A percentile compares a stretch with the other conserved stretches of the same genome.
Evolutionary conservation across 2,888 invertebrate species (phyloP).

Genomic region (Chrysodeixis includens): DNA sequence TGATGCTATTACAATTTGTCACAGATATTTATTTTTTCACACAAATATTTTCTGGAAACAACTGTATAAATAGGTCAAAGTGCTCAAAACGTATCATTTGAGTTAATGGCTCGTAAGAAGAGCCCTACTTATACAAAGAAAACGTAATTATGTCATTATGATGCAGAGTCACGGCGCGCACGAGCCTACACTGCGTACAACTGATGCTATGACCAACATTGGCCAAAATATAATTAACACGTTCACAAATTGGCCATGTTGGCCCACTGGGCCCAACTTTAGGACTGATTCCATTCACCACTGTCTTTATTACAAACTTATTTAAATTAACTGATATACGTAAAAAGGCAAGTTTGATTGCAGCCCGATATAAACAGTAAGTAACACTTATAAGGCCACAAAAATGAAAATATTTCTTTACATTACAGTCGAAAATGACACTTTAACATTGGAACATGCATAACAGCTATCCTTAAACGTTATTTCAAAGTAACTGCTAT

Average conservation of each 20-base stretch:
- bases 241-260: constrained; percentile 15
- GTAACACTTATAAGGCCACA: constrained; percentile 69
- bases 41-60: neutral
- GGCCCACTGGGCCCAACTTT: constrained; percentile 21
- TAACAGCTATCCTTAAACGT: constrained; percentile 44
- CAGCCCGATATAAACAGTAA: constrained; percentile 50
- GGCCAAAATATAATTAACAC: constrained; percentile 9
- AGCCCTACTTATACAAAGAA: constrained; percentile 2
- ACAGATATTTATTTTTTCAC: neutral
- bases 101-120: constrained; percentile 10
- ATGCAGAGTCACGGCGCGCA: constrained; percentile 53
- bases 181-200: constrained; percentile 23
- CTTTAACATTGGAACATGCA: constrained; percentile 40
- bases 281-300: constrained; percentile 33
- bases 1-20: neutral
- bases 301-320: constrained; percentile 59
- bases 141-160: constrained; percentile 33
- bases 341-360: constrained; percentile 52
- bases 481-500: constrained; percentile 33
- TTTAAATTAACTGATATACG: constrained; percentile 48
- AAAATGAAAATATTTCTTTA: constrained; percentile 55
- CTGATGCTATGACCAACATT: constrained; percentile 36
- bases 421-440: constrained; percentile 48
- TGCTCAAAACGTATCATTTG: constrained; percentile 2
- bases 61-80: constrained; percentile 21